These are phyloP conservation scores for Tribolium madens DNA, from an alignment of 1,140 invertebrate genomes.

Conservation along the genomic window DNA sequence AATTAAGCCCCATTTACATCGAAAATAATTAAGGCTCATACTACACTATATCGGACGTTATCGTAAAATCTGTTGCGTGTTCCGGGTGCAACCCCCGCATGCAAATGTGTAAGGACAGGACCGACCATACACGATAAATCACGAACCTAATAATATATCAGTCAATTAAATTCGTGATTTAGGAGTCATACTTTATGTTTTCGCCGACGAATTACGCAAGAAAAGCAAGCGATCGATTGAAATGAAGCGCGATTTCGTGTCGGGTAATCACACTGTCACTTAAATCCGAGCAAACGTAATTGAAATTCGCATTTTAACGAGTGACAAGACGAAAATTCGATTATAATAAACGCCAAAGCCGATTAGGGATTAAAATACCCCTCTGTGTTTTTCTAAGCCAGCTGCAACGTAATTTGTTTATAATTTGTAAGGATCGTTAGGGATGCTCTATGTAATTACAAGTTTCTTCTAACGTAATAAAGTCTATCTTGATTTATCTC, in stretches of 20 bases:
- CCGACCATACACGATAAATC: constrained; percentile 19
- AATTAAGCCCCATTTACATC: constrained; percentile 30
- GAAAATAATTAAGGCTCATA: constrained; percentile 26
- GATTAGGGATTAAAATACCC: neutral
- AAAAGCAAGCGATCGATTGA: neutral
- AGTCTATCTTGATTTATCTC: neutral
- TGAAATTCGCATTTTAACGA: constrained; percentile 17
- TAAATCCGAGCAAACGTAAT: constrained; percentile 1
- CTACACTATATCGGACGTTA: neutral
- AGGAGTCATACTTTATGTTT: constrained; percentile 1
- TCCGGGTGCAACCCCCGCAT: neutral
- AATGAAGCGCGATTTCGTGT: neutral
- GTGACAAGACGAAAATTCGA: neutral
- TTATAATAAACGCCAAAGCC: neutral
- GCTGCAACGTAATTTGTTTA: neutral
- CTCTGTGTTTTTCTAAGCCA: neutral
- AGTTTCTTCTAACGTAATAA: neutral
- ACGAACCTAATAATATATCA: constrained; percentile 43
- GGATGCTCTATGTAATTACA: neutral
- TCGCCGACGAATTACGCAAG: neutral
- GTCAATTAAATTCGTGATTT: constrained; percentile 45
- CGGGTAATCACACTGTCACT: constrained; percentile 17
- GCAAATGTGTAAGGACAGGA: neutral
- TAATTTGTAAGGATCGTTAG: no score
- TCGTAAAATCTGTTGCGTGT: constrained; percentile 25